Base-by-base conservation (phyloP, 35 echinoderm and acorn worm species). In the Apostichopus japonicus region DNA sequence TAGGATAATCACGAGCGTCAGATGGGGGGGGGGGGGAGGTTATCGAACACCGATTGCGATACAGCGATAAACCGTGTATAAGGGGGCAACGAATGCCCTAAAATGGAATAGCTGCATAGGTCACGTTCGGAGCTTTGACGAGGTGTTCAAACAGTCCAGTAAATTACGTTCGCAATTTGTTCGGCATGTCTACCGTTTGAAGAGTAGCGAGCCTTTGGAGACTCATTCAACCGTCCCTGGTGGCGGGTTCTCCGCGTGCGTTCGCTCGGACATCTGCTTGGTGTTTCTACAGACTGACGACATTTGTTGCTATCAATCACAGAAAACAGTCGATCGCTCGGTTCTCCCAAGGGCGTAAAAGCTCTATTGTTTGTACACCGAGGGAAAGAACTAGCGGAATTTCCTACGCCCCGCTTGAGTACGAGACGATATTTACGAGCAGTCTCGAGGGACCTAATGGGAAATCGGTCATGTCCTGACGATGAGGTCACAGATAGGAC, bases 391-490 rank as follows among this genome's bases (percentile, higher is more conserved):
- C 24, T 77, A 11, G 13, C 25, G 71, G 88, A 77, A 90, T 90
- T 73, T 78, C 55, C 33, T 19, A 77, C 63, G 72, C 13, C 73
- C 65, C 72, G 53, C 71, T 63, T 55, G 67, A 55, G 65, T 56
- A n/a, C 67, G 33, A 75, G 17, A 90, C 27, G 65, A 51, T 90
- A 56, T 90, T 90, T 90, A 90, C 88, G 65, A 78, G 67, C 24
- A 16, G 51, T 73, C 88, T 70, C 88, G 7, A 25, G 88, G 88
- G 88, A 90, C 25, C 53, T 16, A 61, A 90, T 51, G 88, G 72
- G 88, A 90, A 90, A 90, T 90, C 88, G 65, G 88, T 90, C 88
- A 90, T 77, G 88, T 90, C 88, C 88, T 90, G 14, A 90, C 67
- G 11, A 55, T 90, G 77, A 90, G 88, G 67, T 90, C 88, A 90